Evolutionary conservation across 2,888 invertebrate genomes (phyloP).

Genomic region (Tolmerus cingulatus): DNA sequence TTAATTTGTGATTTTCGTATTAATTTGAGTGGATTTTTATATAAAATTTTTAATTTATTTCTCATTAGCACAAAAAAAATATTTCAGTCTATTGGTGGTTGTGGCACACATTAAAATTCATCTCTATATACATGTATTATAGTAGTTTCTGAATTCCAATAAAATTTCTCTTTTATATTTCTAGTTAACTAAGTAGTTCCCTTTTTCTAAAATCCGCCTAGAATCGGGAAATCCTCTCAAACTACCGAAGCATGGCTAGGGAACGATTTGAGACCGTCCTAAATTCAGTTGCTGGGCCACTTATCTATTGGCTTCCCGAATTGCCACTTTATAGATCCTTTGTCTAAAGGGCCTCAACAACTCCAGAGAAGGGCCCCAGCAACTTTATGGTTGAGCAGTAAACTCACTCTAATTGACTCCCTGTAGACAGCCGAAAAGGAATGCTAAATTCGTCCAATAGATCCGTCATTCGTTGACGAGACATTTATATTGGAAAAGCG

Average conservation of each 20-base stretch:
- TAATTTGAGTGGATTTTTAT: too few species aligned
- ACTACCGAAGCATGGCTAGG: background rate
- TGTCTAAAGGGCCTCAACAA: background rate
- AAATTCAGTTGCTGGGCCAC: background rate
- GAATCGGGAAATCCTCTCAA: background rate
- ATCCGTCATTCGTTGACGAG: background rate
- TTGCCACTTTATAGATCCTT: background rate
- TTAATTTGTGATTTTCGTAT: too few species aligned
- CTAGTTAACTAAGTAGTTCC: background rate
- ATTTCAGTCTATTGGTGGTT: too few species aligned
- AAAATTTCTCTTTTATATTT: background rate
- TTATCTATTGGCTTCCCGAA: background rate
- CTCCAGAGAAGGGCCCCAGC: background rate
- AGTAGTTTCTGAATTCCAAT: background rate
- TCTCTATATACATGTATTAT: background rate
- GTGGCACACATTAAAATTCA: too few species aligned
- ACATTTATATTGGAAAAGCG: conserved; percentile 4
- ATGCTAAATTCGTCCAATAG: background rate
- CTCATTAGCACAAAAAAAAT: too few species aligned
- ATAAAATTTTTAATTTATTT: too few species aligned
- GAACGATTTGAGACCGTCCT: background rate
- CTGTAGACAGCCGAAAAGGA: background rate
- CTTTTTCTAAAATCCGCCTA: background rate
- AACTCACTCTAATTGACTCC: background rate
- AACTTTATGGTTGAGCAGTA: background rate